Evolutionary conservation across 2,113 vertebrate species (phyloP).

Genomic region (Podiceps cristatus): DNA sequence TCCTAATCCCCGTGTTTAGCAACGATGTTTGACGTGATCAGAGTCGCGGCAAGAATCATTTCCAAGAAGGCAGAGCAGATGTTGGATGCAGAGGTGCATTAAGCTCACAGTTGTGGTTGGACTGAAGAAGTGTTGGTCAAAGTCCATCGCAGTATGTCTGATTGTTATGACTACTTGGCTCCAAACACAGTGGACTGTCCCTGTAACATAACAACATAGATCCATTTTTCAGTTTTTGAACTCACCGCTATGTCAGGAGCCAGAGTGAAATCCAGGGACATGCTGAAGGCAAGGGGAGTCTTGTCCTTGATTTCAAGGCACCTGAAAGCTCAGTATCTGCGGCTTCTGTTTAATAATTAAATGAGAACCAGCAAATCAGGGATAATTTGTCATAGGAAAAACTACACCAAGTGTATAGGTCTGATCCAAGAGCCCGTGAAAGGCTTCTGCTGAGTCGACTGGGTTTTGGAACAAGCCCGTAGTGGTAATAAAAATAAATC

Average conservation of each 20-base stretch:
- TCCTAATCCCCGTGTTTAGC: background rate
- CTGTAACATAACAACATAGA: fast-evolving
- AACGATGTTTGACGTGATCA: background rate
- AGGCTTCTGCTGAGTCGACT: background rate
- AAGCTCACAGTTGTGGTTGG: background rate
- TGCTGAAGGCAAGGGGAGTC: background rate
- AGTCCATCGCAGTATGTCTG: background rate
- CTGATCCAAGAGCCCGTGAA: background rate
- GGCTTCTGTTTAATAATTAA: background rate
- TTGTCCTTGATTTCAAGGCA: background rate
- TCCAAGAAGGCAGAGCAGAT: background rate
- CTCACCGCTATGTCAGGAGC: background rate
- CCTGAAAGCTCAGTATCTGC: background rate
- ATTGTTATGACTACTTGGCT: background rate
- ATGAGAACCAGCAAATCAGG: background rate
- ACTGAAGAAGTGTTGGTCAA: background rate
- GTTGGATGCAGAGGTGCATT: background rate
- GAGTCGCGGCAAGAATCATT: fast-evolving
- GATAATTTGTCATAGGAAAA: background rate
- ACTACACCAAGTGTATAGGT: background rate
- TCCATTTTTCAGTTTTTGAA: background rate
- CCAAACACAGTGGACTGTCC: background rate
- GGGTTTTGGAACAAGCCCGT: background rate
- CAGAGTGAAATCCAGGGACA: background rate
- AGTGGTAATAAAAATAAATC: slow-evolving; percentile 21